phyloP scores from a whole-genome alignment of 1,140 invertebrate genomes.

The Rhopalosiphum maidis region DNA sequence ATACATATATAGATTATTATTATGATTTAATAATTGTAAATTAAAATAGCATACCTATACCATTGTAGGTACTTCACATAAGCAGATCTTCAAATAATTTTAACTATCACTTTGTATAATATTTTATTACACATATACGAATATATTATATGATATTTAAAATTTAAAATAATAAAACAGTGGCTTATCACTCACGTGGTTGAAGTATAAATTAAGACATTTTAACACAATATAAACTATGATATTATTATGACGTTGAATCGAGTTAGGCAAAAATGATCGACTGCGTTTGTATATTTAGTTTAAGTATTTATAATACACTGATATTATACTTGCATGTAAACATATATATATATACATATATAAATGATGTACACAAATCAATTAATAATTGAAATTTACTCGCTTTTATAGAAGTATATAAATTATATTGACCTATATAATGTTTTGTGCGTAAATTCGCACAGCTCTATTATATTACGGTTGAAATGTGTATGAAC shows the following conservation, averaged over 20 bases:
- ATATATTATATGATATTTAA: background rate
- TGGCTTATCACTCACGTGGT: background rate
- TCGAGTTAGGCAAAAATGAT: background rate
- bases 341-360: background rate
- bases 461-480: background rate
- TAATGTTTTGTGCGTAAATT: background rate
- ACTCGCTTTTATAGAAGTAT: background rate
- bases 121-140: background rate
- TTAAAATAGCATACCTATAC: background rate
- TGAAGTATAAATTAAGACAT: background rate
- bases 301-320: conserved; percentile 1
- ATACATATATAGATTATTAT: background rate
- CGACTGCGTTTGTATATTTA: background rate
- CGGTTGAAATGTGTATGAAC: background rate
- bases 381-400: background rate
- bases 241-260: background rate
- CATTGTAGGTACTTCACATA: conserved; percentile 3
- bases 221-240: background rate
- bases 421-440: conserved; percentile 5
- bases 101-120: background rate
- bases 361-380: background rate
- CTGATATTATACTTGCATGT: background rate
- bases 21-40: background rate
- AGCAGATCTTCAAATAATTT: conserved; percentile 8
- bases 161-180: background rate